These are phyloP conservation scores for Spea bombifrons DNA, from an alignment of 2,113 vertebrate species.

Conservation along the genomic window DNA sequence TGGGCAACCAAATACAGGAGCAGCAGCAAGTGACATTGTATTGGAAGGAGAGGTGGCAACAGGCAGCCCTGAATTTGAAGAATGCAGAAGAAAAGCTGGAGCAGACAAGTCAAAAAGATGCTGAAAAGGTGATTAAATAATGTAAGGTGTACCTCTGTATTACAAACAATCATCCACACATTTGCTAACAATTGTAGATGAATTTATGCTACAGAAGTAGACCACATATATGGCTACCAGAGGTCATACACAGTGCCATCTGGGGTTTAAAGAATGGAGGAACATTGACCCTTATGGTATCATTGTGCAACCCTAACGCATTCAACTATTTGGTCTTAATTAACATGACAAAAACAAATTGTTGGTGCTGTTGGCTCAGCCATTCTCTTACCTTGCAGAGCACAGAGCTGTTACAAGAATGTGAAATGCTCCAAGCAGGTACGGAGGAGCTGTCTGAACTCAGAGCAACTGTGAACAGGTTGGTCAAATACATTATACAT, in stretches of 20 bases:
- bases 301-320: too few relatives aligned
- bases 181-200: too few relatives aligned
- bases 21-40: slow-evolving; percentile 57
- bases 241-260: too few relatives aligned
- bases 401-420: slow-evolving; percentile 14
- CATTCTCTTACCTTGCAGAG: slow-evolving; percentile 1
- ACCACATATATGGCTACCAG: too few relatives aligned
- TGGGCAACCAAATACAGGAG: slow-evolving; percentile 52
- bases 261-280: too few relatives aligned
- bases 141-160: too few relatives aligned
- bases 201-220: too few relatives aligned
- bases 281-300: too few relatives aligned
- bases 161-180: too few relatives aligned
- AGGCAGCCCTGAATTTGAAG: slow-evolving; percentile 57
- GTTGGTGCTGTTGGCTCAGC: too few relatives aligned
- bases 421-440: slow-evolving; percentile 12
- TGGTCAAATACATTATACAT: background rate
- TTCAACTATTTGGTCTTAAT: too few relatives aligned
- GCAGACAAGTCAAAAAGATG: slow-evolving; percentile 43
- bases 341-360: too few relatives aligned
- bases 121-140: slow-evolving; percentile 42
- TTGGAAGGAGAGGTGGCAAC: slow-evolving; percentile 67
- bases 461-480: slow-evolving; percentile 30
- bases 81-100: slow-evolving; percentile 61
- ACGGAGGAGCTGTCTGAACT: slow-evolving; percentile 23